Conservation (phyloP, 2,113 vertebrate species). For the Tautogolabrus adspersus region DNA sequence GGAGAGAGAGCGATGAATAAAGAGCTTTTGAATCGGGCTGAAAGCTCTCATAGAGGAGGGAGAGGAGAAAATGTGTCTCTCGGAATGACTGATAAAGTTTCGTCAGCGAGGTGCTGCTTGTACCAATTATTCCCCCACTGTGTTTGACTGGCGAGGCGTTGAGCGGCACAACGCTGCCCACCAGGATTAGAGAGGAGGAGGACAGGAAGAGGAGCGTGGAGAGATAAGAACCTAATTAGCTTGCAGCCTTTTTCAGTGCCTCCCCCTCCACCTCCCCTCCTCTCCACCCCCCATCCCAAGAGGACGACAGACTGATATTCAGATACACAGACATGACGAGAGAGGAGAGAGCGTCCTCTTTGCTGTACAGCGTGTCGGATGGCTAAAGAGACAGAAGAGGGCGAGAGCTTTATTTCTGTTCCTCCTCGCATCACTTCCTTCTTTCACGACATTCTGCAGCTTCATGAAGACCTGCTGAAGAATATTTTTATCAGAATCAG, state of each 20-base stretch:
- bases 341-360: conserved; percentile 12
- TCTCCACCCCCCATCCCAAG: conserved; percentile 51
- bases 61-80: conserved; percentile 58
- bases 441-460: neutral
- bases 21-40: conserved; percentile 42
- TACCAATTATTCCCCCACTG: conserved; percentile 79
- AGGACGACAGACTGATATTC: conserved; percentile 54
- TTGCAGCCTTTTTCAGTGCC: conserved; percentile 66
- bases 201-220: conserved; percentile 66
- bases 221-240: conserved; percentile 84
- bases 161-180: conserved; percentile 70
- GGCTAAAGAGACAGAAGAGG: neutral
- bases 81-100: conserved; percentile 72
- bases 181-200: conserved; percentile 76
- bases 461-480: neutral
- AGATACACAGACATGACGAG: conserved; percentile 46
- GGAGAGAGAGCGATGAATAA: conserved; percentile 38
- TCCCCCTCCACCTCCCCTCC: conserved; percentile 32
- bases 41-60: conserved; percentile 20
- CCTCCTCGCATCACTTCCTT: conserved; percentile 22
- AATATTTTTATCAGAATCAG: no score
- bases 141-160: conserved; percentile 75
- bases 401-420: neutral
- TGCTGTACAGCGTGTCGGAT: conserved; percentile 16
- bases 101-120: conserved; percentile 62